Evolutionary conservation across 2,113 vertebrate genomes (phyloP), one percentile per base, ranked within the genome.

Genomic region (Dipodomys spectabilis): DNA sequence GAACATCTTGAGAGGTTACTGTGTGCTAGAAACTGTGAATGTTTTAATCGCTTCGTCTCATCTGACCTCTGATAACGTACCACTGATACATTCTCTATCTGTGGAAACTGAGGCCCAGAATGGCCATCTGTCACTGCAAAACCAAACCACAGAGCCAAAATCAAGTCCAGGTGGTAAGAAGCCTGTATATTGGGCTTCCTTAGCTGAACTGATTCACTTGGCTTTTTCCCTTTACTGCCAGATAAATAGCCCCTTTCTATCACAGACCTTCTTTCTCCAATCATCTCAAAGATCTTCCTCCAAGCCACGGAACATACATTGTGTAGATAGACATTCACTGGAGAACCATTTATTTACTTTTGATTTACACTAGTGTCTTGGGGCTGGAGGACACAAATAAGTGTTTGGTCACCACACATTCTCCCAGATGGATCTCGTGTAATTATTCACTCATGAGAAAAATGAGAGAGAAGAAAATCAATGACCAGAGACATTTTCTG

Each of bases 181-280:
- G 2, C 35, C 45, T 6, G 8, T 0, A 12, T 11, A 12, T 0
- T 0, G 35, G 53, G 0, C 22, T 25, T 39, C n/a, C 49, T 22
- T 10, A 19, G 22, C 78, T 2, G 11, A 28, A 12, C 22, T 3
- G 0, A 25, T 67, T 23, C n/a, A 19, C 5, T 1, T 0, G 15
- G 27, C n/a, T 27, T 1, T 16, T 80, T 32, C 16, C 9, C 20
- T 44, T 45, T 13, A 4, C 15, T 19, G 1, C 5, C 27, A 6
- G 27, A 28, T 5, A 53, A 44, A 57, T 9, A 28, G 20, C 25
- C 28, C 39, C 65, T 65, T 60, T 82, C 15, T 25, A 53, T n/a
- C 3, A 35, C 60, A 80, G 65, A 49, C 7, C 7, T 74, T 75
- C 60, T 45, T 8, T 53, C 32, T 49, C 20, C 32, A 53, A 0